Conservation (phyloP, 2,888 invertebrate genomes). For the Xanthorhoe spadicearia region DNA sequence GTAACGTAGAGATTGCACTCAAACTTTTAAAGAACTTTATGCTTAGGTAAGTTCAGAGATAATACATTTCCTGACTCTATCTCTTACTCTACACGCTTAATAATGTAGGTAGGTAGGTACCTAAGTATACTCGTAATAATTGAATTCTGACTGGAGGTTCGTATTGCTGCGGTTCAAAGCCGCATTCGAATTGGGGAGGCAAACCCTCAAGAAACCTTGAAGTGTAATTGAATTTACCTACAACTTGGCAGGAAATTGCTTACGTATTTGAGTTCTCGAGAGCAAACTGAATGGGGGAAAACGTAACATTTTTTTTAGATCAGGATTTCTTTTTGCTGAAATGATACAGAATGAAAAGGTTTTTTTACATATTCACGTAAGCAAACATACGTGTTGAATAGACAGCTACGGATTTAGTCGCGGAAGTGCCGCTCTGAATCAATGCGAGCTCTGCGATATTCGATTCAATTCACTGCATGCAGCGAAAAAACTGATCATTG, state of each 20-base stretch:
- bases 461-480: constrained; percentile 67
- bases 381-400: constrained; percentile 50
- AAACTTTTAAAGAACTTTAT: no score
- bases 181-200: constrained; percentile 45
- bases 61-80: background rate
- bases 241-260: constrained; percentile 51
- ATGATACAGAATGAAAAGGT: background rate
- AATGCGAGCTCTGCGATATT: constrained; percentile 69
- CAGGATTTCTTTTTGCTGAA: background rate
- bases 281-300: constrained; percentile 2
- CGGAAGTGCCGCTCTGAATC: constrained; percentile 66
- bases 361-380: constrained; percentile 9
- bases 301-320: background rate
- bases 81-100: constrained; percentile 32
- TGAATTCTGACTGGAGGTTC: constrained; percentile 41
- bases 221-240: constrained; percentile 63
- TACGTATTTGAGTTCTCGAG: constrained; percentile 35
- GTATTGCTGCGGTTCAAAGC: constrained; percentile 43
- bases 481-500: constrained; percentile 57
- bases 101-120: constrained; percentile 36
- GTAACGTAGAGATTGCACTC: no score
- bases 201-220: constrained; percentile 53
- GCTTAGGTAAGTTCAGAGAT: no score
- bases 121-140: no score
- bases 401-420: constrained; percentile 55